Evolutionary conservation across 2,888 invertebrate species (phyloP).

Genomic region (Belgica antarctica): DNA sequence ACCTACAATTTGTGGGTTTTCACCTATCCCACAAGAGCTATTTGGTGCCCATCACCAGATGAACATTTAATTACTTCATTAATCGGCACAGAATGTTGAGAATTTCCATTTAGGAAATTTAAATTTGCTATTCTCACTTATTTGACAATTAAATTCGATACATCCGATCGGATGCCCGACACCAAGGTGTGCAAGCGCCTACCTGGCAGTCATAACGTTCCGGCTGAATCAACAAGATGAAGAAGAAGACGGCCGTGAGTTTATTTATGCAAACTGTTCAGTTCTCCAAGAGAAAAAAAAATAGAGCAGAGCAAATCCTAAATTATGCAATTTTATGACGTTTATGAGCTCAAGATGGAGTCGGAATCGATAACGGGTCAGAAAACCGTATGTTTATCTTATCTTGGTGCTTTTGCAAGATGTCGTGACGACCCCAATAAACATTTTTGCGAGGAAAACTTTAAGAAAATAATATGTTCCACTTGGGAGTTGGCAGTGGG

Average conservation of each 20-base stretch:
- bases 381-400: too few relatives aligned
- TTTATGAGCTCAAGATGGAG: not conserved
- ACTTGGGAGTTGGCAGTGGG: too few relatives aligned
- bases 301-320: not conserved
- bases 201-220: not conserved
- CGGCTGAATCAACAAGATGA: slow-evolving; percentile 1
- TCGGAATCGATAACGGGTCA: not conserved
- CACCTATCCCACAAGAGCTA: not conserved
- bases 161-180: slow-evolving; percentile 28
- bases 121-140: not conserved
- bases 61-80: not conserved
- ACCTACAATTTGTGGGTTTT: not conserved
- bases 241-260: not conserved
- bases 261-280: not conserved
- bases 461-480: too few relatives aligned
- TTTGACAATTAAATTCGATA: slow-evolving; percentile 7
- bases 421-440: too few relatives aligned
- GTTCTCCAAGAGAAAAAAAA: not conserved
- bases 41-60: not conserved
- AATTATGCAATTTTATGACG: slow-evolving; percentile 38
- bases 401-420: too few relatives aligned
- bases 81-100: not conserved
- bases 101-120: not conserved
- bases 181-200: slow-evolving; percentile 7
- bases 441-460: too few relatives aligned